These are phyloP conservation scores for Cyrtorhinus lividipennis DNA, from an alignment of 1,140 invertebrate species.

Conservation along the genomic window DNA sequence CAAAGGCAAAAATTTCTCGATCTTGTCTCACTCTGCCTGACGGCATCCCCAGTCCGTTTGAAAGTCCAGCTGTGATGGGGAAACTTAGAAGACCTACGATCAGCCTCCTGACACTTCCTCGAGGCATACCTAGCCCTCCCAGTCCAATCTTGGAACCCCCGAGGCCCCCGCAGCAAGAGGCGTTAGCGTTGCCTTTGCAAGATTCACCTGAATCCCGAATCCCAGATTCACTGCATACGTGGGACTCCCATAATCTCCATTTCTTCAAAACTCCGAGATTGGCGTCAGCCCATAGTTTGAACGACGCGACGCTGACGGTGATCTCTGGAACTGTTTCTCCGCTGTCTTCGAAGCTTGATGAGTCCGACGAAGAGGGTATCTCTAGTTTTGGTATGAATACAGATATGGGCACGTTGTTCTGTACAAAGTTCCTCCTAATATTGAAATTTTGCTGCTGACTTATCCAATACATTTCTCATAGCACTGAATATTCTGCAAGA, in stretches of 20 bases:
- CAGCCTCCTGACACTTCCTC: constrained; percentile 24
- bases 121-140: constrained; percentile 27
- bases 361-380: constrained; percentile 21
- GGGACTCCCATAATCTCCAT: constrained; percentile 25
- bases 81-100: constrained; percentile 10
- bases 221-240: constrained; percentile 23
- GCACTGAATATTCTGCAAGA: too few species aligned
- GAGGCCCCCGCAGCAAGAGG: neutral
- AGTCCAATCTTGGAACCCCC: neutral
- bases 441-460: neutral
- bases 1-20: constrained; percentile 16
- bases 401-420: too few species aligned
- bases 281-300: constrained; percentile 1
- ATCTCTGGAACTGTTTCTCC: constrained; percentile 3
- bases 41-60: constrained; percentile 23
- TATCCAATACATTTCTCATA: too few species aligned
- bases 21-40: constrained; percentile 23
- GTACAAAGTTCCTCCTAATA: neutral
- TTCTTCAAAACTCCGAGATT: constrained; percentile 22
- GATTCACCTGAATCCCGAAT: neutral
- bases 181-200: neutral
- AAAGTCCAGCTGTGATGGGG: constrained; percentile 9
- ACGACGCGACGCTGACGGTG: neutral
- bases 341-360: constrained; percentile 9
- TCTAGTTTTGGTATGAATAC: constrained; percentile 19